Base-by-base conservation (phyloP, 92 coral and sea anemone genomes). In the Diadumene lineata region DNA sequence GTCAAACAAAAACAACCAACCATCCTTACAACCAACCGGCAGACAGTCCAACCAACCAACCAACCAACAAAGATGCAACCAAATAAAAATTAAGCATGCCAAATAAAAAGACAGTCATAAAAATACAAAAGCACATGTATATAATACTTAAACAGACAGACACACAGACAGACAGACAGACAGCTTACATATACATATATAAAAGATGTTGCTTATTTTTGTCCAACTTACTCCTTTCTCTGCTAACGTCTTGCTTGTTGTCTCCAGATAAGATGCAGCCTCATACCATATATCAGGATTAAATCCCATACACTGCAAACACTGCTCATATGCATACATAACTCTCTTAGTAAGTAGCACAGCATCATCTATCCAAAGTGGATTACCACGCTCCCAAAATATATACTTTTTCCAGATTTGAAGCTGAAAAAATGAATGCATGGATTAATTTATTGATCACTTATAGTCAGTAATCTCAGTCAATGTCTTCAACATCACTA, bases 351-450 rank as follows among this genome's bases (percentile, higher is more conserved):
- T 86, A 7, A 92, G 82, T 53, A 89, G 76, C 46, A 87, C 80
- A 22, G 90, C 87, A 61, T 94, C 98, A 24, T 94, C 97, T 29
- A 86, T 82, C 82, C 97, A 86, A 8, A 94, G 71, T 29, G 98
- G 98, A 69, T 94, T 94, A 75, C 89, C 75, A 69, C 84, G 93
- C 81, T 94, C 98, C 98, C 98, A 94, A 50, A 80, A 68, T 44
- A 94, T 90, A 68, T 94, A 94, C 77, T 85, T 94, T 68, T 92
- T 94, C 98, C 98, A 94, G 62, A 94, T 88, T 74, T 94, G 97
- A 51, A 94, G 84, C 98, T 94, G 72, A 70, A 62, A 71, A 48
- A 50, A 25, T 23, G 17, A 25, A 29, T 0, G 46, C 18, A 19
- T 18, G 32, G n/a, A 50, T 24, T 17, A 19, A 7, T 56, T 56